A percentile compares a stretch with the other conserved stretches of the same genome.
These are phyloP conservation scores for Neodiprion fabricii DNA, from an alignment of 1,140 invertebrate species.

Conservation along the genomic window DNA sequence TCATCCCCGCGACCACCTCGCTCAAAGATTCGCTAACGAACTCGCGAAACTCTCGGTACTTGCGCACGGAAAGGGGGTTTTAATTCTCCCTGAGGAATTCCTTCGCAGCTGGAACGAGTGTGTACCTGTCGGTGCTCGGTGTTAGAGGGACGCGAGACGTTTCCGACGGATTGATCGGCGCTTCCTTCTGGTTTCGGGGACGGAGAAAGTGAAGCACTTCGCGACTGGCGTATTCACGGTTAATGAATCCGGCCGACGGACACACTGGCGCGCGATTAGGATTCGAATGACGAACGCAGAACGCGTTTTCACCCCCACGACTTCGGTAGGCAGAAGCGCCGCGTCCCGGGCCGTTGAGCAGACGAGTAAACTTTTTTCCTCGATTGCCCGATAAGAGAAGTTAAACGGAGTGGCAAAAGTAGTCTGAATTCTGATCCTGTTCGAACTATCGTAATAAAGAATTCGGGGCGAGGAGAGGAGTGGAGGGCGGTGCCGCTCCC, in stretches of 20 bases:
- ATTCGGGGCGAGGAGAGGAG: constrained; percentile 17
- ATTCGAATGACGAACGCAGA: not conserved
- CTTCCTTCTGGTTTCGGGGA: not conserved
- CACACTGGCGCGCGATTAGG: not conserved
- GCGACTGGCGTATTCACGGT: not conserved
- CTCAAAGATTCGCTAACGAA: constrained; percentile 5
- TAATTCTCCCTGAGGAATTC: not conserved
- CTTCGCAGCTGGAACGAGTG: not conserved
- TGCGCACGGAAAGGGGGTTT: not conserved
- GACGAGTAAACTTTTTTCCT: constrained; percentile 1
- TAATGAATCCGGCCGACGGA: not conserved
- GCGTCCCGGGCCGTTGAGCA: not conserved
- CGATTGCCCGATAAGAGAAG: constrained; percentile 32
- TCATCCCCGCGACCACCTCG: not conserved
- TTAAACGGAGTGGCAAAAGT: constrained; percentile 43
- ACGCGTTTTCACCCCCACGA: not conserved
- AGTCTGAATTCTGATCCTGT: constrained; percentile 44
- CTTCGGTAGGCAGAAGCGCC: not conserved
- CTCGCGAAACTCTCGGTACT: constrained; percentile 1
- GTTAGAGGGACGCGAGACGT: not conserved
- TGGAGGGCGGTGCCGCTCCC: too few species aligned
- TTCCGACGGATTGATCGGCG: not conserved
- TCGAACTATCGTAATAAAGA: constrained; percentile 45
- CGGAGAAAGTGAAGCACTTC: not conserved
- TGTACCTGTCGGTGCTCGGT: too few species aligned